Conservation (phyloP, 2,888 invertebrate species). For the Pachliopta kotzebuea region DNA sequence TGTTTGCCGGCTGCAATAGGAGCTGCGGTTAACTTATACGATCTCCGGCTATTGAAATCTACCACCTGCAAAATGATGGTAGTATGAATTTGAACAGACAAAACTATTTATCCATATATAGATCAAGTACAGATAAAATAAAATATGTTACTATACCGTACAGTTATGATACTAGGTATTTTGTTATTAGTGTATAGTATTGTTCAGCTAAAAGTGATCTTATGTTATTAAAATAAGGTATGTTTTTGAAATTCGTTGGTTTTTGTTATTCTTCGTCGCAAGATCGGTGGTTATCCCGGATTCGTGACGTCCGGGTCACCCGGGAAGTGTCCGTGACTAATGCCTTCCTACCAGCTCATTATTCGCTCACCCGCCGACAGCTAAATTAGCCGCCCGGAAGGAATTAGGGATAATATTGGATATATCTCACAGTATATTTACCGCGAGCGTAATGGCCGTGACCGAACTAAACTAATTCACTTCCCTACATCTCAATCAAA, state of each 20-base stretch:
- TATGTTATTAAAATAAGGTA: not conserved
- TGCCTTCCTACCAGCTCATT: constrained; percentile 41
- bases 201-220: not conserved
- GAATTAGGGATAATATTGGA: constrained; percentile 31
- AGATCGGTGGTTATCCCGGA: constrained; percentile 20
- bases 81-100: no score
- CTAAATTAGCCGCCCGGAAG: constrained; percentile 37
- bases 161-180: no score
- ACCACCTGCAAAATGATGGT: no score
- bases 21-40: no score
- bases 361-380: constrained; percentile 37
- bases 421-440: constrained; percentile 16
- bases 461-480: not conserved
- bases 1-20: no score
- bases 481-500: not conserved
- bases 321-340: constrained; percentile 41
- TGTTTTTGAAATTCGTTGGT: not conserved
- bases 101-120: no score
- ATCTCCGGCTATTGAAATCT: no score
- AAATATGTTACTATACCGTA: no score
- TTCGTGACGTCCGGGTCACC: constrained; percentile 31
- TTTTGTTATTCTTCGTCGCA: not conserved
- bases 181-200: no score
- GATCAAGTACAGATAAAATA: no score
- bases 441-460: not conserved